Conservation (phyloP, 2,113 vertebrate genomes). For the Chionodraco myersi region DNA sequence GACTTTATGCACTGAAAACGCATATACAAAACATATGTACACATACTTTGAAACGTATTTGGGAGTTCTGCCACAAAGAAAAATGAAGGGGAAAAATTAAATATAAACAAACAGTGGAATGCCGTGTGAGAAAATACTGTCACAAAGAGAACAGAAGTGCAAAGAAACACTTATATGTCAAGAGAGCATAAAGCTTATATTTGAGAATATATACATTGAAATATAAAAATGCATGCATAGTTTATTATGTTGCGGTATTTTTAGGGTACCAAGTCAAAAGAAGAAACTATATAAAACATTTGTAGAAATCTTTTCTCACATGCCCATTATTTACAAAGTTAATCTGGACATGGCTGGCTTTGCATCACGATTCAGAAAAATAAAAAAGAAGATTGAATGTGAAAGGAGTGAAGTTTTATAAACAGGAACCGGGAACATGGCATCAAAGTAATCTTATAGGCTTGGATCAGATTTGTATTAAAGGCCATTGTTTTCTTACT, state of each 20-base stretch:
- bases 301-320: slow-evolving; percentile 63
- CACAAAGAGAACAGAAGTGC: slow-evolving; percentile 82
- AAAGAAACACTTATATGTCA: slow-evolving; percentile 82
- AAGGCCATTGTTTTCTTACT: background rate
- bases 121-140: slow-evolving; percentile 91
- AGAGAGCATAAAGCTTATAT: slow-evolving; percentile 86
- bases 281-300: slow-evolving; percentile 67
- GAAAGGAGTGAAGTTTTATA: slow-evolving; percentile 33
- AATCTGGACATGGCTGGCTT: slow-evolving; percentile 63
- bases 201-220: slow-evolving; percentile 86
- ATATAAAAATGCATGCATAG: slow-evolving; percentile 92
- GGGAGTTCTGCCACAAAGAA: slow-evolving; percentile 74
- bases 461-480: slow-evolving; percentile 35
- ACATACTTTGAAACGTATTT: slow-evolving; percentile 78
- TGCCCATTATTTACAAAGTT: slow-evolving; percentile 71
- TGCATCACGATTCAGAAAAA: slow-evolving; percentile 56
- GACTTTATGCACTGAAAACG: slow-evolving; percentile 82
- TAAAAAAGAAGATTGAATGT: slow-evolving; percentile 34
- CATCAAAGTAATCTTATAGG: slow-evolving; percentile 3
- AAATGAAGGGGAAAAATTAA: slow-evolving; percentile 78
- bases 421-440: slow-evolving; percentile 16
- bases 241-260: slow-evolving; percentile 83
- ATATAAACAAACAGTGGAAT: slow-evolving; percentile 85
- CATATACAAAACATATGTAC: slow-evolving; percentile 89
- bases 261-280: slow-evolving; percentile 81